phyloP scores from a whole-genome alignment of 2,888 invertebrate genomes.

The Maniola hyperantus region DNA sequence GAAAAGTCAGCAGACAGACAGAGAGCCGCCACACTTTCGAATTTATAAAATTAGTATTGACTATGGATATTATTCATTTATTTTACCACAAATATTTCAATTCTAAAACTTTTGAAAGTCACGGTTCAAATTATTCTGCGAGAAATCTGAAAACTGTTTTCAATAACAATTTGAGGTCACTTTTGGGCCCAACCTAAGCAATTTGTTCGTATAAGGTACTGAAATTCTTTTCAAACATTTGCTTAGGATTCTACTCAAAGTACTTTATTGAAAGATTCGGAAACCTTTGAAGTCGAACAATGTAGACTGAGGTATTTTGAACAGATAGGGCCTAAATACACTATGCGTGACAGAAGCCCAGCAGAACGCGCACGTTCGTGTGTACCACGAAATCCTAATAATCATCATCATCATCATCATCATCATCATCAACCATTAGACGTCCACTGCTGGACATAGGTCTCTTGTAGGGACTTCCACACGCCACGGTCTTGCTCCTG shows the following conservation, averaged over 20 bases:
- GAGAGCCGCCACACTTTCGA: too few species aligned
- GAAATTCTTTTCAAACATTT: conserved; percentile 23
- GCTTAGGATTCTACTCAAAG: conserved; percentile 13
- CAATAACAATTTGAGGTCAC: conserved; percentile 9
- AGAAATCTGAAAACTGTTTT: conserved; percentile 6
- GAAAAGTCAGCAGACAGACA: too few species aligned
- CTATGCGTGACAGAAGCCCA: neutral
- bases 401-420: too few species aligned
- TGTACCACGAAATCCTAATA: too few species aligned
- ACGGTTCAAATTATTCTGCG: neutral
- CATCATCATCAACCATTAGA: too few species aligned
- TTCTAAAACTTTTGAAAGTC: neutral
- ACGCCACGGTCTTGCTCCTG: too few species aligned
- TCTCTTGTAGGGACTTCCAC: too few species aligned
- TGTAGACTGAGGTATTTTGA: conserved; percentile 1
- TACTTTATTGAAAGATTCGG: conserved; percentile 23
- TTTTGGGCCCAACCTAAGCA: conserved; percentile 9
- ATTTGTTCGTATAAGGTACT: conserved; percentile 15
- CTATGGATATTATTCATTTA: too few species aligned
- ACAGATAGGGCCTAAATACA: neutral
- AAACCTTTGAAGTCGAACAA: conserved; percentile 16
- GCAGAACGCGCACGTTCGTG: too few species aligned
- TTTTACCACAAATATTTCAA: neutral
- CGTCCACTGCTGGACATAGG: too few species aligned
- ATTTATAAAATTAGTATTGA: too few species aligned